phyloP scores from a whole-genome alignment of 2,797 vertebrate genomes.

The Premnoplex brunnescens region DNA sequence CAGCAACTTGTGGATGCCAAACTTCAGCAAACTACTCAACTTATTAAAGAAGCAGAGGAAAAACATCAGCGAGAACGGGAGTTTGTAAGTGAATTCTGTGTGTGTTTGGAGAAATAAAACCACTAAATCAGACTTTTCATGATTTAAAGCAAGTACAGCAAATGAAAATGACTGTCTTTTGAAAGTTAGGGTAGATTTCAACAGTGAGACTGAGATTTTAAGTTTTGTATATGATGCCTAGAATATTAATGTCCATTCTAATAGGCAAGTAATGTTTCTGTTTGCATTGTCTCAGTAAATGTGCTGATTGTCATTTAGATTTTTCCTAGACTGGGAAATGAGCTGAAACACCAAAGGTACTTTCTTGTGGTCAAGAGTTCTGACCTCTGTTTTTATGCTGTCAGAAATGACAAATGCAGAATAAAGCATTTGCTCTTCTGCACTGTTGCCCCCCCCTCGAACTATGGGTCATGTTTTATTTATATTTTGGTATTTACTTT shows the following conservation, averaged over 20 bases:
- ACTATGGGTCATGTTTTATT: neutral
- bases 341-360: neutral
- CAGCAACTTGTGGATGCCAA: constrained; percentile 97
- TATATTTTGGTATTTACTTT: neutral
- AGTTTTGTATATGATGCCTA: neutral
- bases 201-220: neutral
- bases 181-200: neutral
- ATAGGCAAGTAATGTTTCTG: neutral
- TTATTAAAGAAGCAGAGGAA: constrained; percentile 97
- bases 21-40: constrained; percentile 93
- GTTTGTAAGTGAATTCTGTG: constrained; percentile 84
- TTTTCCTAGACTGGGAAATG: neutral
- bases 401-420: neutral
- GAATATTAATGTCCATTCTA: neutral
- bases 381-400: neutral
- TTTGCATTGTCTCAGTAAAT: neutral
- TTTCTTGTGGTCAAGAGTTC: neutral
- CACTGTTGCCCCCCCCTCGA: neutral
- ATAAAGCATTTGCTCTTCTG: neutral
- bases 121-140: neutral
- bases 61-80: constrained; percentile 94
- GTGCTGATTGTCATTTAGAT: neutral
- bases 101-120: neutral
- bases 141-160: neutral
- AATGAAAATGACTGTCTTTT: neutral